Percentiles rank a stretch among this genome's conserved stretches.
Evolutionary conservation across 2,888 invertebrate species (phyloP).

Genomic region (Tanytarsus gracilentus): DNA sequence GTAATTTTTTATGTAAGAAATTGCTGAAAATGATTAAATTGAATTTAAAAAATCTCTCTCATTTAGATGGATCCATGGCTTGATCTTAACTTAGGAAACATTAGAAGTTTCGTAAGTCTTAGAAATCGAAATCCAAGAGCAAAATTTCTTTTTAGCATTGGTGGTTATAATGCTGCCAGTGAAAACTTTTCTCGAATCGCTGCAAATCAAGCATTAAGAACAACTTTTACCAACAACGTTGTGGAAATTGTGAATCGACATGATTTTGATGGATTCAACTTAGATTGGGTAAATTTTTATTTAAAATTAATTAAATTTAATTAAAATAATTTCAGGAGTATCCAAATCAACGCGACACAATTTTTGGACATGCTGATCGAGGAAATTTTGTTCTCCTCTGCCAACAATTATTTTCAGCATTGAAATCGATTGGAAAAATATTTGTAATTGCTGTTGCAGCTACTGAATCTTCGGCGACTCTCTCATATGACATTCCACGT

Average conservation of each 20-base stretch:
- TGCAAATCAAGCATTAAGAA: conserved; percentile 34
- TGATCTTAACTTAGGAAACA: not conserved
- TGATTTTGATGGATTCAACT: conserved; percentile 53
- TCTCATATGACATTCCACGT: conserved; percentile 47
- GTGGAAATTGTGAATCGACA: conserved; percentile 44
- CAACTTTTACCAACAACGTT: conserved; percentile 45
- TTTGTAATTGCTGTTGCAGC: conserved; percentile 49
- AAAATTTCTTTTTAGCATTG: not conserved
- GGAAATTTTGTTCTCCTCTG: too few species aligned
- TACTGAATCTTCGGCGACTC: conserved; percentile 39
- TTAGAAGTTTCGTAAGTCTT: not conserved
- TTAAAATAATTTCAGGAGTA: conserved; percentile 45
- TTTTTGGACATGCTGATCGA: conserved; percentile 35
- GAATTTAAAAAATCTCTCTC: not conserved
- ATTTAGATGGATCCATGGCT: not conserved
- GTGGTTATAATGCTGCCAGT: conserved; percentile 50
- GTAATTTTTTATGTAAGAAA: too few species aligned
- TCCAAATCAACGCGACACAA: conserved; percentile 45
- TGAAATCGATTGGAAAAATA: conserved; percentile 36
- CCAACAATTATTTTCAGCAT: too few species aligned
- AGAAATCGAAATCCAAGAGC: not conserved
- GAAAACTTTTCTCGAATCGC: conserved; percentile 40
- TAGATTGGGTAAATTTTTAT: conserved; percentile 46
- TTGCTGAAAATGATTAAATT: too few species aligned
- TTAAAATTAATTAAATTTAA: not conserved